Evolutionary conservation across 2,113 vertebrate species (phyloP).

Genomic region (Nycticryphes semicollaris): DNA sequence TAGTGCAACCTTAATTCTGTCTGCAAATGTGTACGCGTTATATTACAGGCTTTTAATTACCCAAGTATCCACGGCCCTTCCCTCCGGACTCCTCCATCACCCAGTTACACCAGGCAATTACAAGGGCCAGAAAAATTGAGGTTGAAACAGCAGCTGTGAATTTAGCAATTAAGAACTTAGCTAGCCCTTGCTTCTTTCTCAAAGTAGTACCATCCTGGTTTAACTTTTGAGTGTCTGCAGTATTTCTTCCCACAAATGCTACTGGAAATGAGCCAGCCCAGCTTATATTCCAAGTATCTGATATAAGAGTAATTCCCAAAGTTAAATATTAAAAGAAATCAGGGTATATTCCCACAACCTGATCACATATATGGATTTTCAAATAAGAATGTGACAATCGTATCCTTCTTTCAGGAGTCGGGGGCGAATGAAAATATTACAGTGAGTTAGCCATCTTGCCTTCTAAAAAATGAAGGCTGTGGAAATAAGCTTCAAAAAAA

Average conservation of each 20-base stretch:
- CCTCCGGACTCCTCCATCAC: background rate
- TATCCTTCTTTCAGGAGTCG: background rate
- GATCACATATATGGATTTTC: background rate
- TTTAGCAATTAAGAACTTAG: background rate
- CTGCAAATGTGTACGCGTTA: background rate
- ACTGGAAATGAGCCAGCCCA: background rate
- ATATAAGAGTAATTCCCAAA: background rate
- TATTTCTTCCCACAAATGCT: background rate
- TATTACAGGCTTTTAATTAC: background rate
- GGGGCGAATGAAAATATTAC: too few species aligned
- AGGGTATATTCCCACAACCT: background rate
- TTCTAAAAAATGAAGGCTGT: background rate
- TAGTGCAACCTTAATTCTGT: background rate
- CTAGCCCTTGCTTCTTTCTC: background rate
- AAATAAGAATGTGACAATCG: background rate
- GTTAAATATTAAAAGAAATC: background rate
- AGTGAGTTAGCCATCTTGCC: background rate
- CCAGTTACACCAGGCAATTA: background rate
- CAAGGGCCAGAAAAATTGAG: background rate
- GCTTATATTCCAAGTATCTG: background rate
- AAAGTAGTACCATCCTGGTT: background rate
- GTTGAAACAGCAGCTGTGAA: background rate
- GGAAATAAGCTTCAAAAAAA: background rate
- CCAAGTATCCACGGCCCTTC: background rate
- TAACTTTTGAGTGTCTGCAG: accelerated